Evolutionary conservation across 1,140 invertebrate species (phyloP), one percentile per base, ranked within the genome.

Genomic region (Aphaenogaster ashmeadi): DNA sequence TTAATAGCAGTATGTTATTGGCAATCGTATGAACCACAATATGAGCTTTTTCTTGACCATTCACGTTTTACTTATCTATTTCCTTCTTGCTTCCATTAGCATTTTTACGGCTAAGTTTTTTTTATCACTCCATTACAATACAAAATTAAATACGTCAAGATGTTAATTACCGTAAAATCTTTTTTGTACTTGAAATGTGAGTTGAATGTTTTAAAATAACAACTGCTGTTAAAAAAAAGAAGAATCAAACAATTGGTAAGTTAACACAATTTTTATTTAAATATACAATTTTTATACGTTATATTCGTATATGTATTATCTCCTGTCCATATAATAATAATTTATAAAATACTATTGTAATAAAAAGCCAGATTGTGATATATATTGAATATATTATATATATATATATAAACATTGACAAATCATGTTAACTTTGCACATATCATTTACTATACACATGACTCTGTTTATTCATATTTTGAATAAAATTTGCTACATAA

Each of bases 221-320:
- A 58, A 60, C 41, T 47, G 69, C 52, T 83, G 44, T 4, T 58
- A 50, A 47, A 69, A 69, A 69, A 50, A 58, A 21, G 27, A 33
- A 13, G 13, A 62, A 18, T 47, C 41, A 75, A 7, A 71, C 5
- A 47, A 50, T 74, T 75, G 80, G 80, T 84, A 74, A 84, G 80
- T 84, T n/a, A 11, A 38, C 3, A 41, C 15, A 44, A 72, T 38
- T 83, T 47, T 72, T 58, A 44, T n/a, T 66, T 36, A 27, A 27
- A 27, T 36, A n/a, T 41, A 56, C 27, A 27, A 27, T 27, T 81
- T 79, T 69, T 83, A 1, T 52, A 13, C 9, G 4, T 11, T 21
- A 27, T 41, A 67, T 2, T 56, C 8, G 1, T 27, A n/a, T 36
- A n/a, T 36, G 41, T 36, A n/a, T 44, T n/a, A 47, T 47, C 8